Percentiles rank a stretch among this genome's conserved stretches.
Conservation (phyloP, 2,888 invertebrate species). For the Nephrocerus scutellatus region DNA sequence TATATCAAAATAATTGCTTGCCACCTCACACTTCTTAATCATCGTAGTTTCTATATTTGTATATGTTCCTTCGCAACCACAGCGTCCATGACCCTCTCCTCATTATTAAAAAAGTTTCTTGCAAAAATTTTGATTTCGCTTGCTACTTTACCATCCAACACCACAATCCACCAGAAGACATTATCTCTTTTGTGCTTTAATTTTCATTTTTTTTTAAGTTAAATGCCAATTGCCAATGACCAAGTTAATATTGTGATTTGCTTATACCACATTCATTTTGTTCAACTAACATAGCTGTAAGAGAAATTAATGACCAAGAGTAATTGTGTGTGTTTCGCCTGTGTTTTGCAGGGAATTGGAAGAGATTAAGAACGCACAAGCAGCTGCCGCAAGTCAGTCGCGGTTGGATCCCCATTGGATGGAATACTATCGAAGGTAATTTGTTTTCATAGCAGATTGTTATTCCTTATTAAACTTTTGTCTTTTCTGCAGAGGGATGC, state of each 20-base stretch:
- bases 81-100: too few relatives aligned
- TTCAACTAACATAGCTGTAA: not conserved
- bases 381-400: constrained; percentile 57
- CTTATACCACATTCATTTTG: constrained; percentile 5
- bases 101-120: too few relatives aligned
- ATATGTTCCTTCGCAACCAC: too few relatives aligned
- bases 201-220: constrained; percentile 4
- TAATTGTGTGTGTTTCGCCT: constrained; percentile 11
- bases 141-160: too few relatives aligned
- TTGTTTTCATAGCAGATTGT: constrained; percentile 1
- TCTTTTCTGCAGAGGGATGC: constrained; percentile 51
- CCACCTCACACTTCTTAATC: too few relatives aligned
- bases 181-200: constrained; percentile 14
- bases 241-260: constrained; percentile 7
- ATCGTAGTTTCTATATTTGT: too few relatives aligned
- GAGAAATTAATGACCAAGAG: not conserved
- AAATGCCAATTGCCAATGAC: not conserved
- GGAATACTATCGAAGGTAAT: constrained; percentile 69
- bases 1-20: too few relatives aligned
- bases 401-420: constrained; percentile 76
- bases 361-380: constrained; percentile 68
- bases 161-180: constrained; percentile 21
- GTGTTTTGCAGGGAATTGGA: constrained; percentile 61
- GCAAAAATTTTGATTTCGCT: too few relatives aligned
- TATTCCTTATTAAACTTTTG: not conserved